Conservation (phyloP, 2,113 vertebrate genomes). For the Indri indri region DNA sequence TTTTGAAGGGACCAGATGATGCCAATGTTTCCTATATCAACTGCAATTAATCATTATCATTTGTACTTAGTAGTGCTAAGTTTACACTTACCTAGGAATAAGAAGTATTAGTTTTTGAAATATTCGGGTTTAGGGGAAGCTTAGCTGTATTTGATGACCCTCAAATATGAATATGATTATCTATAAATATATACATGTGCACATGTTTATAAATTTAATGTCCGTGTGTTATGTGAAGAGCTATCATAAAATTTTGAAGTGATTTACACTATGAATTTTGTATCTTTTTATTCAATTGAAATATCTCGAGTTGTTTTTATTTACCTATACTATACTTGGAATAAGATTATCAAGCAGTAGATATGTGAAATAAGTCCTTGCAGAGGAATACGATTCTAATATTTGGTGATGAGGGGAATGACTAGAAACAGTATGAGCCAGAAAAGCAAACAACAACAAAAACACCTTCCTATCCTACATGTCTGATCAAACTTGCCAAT, state of each 20-base stretch:
- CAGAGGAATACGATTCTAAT: neutral
- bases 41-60: neutral
- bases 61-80: neutral
- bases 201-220: neutral
- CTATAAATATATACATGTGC: neutral
- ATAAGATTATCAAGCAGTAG: neutral
- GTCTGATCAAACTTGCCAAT: neutral
- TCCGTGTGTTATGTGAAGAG: neutral
- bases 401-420: neutral
- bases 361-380: neutral
- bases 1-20: neutral
- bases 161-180: neutral
- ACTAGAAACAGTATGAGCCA: neutral
- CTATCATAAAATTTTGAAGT: neutral
- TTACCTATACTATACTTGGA: neutral
- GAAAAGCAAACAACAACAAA: neutral
- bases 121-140: neutral
- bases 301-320: neutral
- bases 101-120: neutral
- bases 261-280: neutral
- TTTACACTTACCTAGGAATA: neutral
- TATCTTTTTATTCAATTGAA: conserved; percentile 6
- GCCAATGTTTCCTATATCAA: neutral
- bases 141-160: neutral
- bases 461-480: neutral